phyloP scores from a whole-genome alignment of 2,113 vertebrate species.

The Nycticryphes semicollaris region DNA sequence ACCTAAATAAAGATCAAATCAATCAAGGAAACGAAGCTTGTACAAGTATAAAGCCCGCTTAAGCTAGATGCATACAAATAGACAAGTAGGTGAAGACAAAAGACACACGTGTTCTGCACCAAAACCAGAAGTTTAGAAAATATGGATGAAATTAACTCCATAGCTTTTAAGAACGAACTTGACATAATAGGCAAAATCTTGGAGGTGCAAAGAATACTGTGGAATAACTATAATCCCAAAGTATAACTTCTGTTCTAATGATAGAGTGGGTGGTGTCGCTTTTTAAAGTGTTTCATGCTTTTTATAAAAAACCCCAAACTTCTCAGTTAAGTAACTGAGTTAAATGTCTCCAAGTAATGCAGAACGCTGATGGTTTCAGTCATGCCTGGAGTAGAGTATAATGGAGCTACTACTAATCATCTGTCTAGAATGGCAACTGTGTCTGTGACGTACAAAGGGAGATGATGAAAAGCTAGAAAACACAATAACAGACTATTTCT shows the following conservation, averaged over 20 bases:
- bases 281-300: neutral
- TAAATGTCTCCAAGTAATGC: neutral
- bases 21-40: neutral
- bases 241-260: neutral
- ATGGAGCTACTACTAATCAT: neutral
- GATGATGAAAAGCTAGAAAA: slow-evolving; percentile 32
- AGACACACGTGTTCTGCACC: neutral
- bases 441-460: slow-evolving; percentile 32
- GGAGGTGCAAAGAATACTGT: neutral
- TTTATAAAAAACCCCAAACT: neutral
- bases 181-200: neutral
- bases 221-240: neutral
- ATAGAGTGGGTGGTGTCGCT: neutral
- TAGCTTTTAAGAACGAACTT: neutral
- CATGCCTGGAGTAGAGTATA: neutral
- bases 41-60: neutral
- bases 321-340: neutral
- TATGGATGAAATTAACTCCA: neutral
- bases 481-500: slow-evolving; percentile 38
- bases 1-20: neutral
- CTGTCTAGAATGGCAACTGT: slow-evolving; percentile 6
- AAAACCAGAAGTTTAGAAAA: neutral
- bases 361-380: neutral
- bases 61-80: neutral
- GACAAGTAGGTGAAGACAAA: neutral